Conservation (phyloP, 2,797 vertebrate species). For the Crenuchus spilurus region DNA sequence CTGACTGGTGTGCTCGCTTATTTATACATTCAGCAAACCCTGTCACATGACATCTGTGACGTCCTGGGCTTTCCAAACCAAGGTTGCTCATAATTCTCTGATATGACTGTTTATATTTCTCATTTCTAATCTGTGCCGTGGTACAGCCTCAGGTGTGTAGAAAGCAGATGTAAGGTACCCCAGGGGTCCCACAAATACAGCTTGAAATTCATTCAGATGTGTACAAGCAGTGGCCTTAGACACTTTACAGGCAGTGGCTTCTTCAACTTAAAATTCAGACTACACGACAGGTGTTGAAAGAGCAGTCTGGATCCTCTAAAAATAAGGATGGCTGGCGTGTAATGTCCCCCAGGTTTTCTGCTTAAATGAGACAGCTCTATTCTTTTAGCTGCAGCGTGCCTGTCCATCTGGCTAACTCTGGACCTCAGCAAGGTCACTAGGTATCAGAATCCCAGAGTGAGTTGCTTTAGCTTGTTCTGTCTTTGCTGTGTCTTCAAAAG, state of each 20-base stretch:
- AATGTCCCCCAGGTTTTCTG: conserved; percentile 21
- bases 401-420: conserved; percentile 8
- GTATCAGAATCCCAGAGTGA: conserved; percentile 9
- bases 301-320: conserved; percentile 3
- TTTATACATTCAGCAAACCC: no score
- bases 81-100: no score
- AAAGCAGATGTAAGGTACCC: conserved; percentile 1
- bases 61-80: no score
- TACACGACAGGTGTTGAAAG: conserved; percentile 27
- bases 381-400: conserved; percentile 9
- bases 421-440: conserved; percentile 17
- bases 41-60: no score
- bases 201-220: conserved; percentile 9
- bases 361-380: conserved; percentile 23
- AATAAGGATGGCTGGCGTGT: conserved; percentile 22
- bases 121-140: background rate
- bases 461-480: background rate
- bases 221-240: background rate
- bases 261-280: conserved; percentile 14
- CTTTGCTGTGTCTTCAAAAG: no score
- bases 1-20: no score
- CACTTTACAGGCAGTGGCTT: background rate
- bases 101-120: no score
- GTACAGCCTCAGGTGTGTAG: conserved; percentile 18
- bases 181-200: background rate